These are phyloP conservation scores for Coptodon rendalli DNA, from an alignment of 2,113 vertebrate species.

Conservation along the genomic window DNA sequence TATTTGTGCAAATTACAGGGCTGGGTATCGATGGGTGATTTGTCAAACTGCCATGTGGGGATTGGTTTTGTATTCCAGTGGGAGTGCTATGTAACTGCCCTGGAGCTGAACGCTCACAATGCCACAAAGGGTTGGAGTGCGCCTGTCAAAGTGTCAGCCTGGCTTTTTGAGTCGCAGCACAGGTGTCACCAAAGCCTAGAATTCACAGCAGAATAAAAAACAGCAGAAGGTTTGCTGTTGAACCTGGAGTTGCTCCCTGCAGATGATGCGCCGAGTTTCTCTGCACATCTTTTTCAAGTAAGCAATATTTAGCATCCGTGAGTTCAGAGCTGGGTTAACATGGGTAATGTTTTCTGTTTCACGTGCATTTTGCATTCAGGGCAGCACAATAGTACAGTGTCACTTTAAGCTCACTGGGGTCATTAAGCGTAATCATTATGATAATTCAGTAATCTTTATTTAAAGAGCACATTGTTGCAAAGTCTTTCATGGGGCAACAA, in stretches of 20 bases:
- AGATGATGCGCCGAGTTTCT: neutral
- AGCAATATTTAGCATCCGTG: neutral
- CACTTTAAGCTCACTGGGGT: neutral
- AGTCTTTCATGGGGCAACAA: neutral
- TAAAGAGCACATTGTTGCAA: neutral
- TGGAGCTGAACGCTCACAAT: slow-evolving; percentile 11
- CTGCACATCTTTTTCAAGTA: neutral
- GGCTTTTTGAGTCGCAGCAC: neutral
- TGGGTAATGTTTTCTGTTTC: neutral
- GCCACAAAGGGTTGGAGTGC: slow-evolving; percentile 11
- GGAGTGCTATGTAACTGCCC: slow-evolving; percentile 5
- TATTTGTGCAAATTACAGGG: slow-evolving; percentile 31
- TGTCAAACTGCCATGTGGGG: slow-evolving; percentile 40
- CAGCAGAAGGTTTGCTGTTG: neutral
- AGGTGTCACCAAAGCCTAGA: neutral
- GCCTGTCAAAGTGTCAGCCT: slow-evolving; percentile 42
- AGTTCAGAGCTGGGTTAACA: neutral
- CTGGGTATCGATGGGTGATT: slow-evolving; percentile 50
- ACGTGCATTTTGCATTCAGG: neutral
- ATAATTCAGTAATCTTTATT: neutral
- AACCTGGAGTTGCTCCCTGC: neutral
- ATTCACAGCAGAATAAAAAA: neutral
- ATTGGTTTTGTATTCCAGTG: slow-evolving; percentile 40
- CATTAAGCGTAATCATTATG: neutral
- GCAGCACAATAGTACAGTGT: neutral